Conservation (phyloP, 2,797 vertebrate genomes). For the Eupleurogrammus muticus region DNA sequence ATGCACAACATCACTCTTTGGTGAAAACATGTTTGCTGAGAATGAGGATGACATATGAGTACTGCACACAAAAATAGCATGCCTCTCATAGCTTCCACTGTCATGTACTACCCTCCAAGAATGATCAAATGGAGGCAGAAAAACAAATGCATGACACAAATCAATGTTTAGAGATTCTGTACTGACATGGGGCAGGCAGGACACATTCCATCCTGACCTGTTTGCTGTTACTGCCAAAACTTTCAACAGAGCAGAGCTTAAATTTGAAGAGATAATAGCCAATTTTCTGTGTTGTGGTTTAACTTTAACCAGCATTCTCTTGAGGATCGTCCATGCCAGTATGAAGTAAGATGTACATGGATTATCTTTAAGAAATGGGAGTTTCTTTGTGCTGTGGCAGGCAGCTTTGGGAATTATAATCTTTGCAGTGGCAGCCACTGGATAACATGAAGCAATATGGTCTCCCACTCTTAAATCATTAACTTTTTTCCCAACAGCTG, state of each 20-base stretch:
- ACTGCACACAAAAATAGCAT: constrained; percentile 81
- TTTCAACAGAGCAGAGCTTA: constrained; percentile 74
- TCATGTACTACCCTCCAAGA: constrained; percentile 56
- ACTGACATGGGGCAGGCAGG: constrained; percentile 50
- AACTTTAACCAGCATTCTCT: constrained; percentile 62
- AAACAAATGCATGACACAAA: constrained; percentile 76
- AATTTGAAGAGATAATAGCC: constrained; percentile 72
- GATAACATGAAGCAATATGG: constrained; percentile 86
- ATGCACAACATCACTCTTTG: constrained; percentile 69
- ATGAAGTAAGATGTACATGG: constrained; percentile 89
- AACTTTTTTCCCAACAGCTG: constrained; percentile 80
- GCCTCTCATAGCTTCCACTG: constrained; percentile 61
- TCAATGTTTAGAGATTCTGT: constrained; percentile 42
- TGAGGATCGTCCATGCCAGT: constrained; percentile 88
- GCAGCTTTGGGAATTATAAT: constrained; percentile 80
- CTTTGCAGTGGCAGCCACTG: constrained; percentile 78
- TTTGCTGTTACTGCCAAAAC: constrained; percentile 79
- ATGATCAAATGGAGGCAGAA: constrained; percentile 81
- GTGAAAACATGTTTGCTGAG: constrained; percentile 49
- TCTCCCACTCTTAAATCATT: constrained; percentile 85
- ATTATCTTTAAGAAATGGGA: constrained; percentile 79
- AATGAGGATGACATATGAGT: constrained; percentile 45
- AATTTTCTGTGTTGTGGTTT: constrained; percentile 72
- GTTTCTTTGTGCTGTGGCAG: constrained; percentile 82
- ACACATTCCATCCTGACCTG: constrained; percentile 81